phyloP scores from a whole-genome alignment of 2,113 vertebrate genomes.

The Microcebus murinus region DNA sequence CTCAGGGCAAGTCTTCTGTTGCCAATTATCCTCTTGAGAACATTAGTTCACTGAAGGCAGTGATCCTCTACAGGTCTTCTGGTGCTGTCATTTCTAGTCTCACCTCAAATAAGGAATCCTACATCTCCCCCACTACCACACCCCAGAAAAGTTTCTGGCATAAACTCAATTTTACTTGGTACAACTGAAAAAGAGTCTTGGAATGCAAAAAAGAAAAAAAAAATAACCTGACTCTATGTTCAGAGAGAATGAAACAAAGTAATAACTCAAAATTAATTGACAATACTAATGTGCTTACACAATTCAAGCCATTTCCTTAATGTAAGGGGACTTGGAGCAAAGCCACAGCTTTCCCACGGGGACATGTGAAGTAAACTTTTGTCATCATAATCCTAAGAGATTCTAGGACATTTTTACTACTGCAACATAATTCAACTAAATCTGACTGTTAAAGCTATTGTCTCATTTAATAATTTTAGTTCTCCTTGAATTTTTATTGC shows the following conservation, averaged over 20 bases:
- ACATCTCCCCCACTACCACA: rapidly evolving
- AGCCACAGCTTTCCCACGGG: background rate
- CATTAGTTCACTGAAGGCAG: background rate
- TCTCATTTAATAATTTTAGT: background rate
- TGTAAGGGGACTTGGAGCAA: background rate
- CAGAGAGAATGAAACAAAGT: background rate
- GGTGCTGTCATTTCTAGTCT: background rate
- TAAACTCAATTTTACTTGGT: background rate
- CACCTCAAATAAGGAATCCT: background rate
- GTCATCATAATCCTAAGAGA: background rate
- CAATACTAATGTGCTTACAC: background rate
- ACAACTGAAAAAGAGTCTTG: background rate
- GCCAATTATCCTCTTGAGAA: rapidly evolving
- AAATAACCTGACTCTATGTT: background rate
- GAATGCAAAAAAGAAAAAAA: background rate
- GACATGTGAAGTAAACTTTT: background rate
- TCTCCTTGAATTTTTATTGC: background rate
- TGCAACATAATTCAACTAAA: background rate
- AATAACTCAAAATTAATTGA: background rate
- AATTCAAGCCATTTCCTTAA: background rate
- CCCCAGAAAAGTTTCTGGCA: background rate
- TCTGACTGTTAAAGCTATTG: background rate
- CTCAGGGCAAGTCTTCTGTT: background rate
- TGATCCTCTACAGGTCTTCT: background rate
- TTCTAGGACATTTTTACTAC: background rate